Evolutionary conservation across 2,888 invertebrate genomes (phyloP).

Genomic region (Macrophya alboannulata): DNA sequence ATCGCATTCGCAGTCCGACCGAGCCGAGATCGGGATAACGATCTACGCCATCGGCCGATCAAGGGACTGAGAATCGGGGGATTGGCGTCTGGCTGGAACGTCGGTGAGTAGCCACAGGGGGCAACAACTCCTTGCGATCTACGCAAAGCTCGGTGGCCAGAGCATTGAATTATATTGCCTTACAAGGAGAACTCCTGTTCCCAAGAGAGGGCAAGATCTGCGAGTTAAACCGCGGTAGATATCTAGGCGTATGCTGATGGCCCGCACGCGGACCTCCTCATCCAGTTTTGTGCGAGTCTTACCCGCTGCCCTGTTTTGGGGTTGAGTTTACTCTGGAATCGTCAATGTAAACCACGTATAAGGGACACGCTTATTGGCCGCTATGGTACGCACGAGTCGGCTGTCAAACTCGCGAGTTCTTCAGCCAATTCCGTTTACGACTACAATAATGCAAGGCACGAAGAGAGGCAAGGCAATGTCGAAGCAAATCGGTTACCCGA

Average conservation of each 20-base stretch:
- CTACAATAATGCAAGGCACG: not conserved
- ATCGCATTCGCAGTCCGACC: conserved; percentile 58
- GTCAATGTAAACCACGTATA: conserved; percentile 22
- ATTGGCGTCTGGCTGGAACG: conserved; percentile 50
- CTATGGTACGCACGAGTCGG: conserved; percentile 19
- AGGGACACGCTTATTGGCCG: conserved; percentile 47
- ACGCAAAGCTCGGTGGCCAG: conserved; percentile 57
- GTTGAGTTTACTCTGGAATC: conserved; percentile 38
- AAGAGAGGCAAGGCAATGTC: not conserved
- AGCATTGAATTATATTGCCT: conserved; percentile 67
- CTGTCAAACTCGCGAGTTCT: conserved; percentile 31
- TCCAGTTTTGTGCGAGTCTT: conserved; percentile 13
- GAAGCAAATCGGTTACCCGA: conserved; percentile 1
- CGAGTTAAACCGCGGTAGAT: conserved; percentile 61
- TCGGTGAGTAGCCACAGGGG: conserved; percentile 30
- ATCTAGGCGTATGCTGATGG: conserved; percentile 70
- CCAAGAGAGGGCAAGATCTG: conserved; percentile 62
- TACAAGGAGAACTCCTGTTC: conserved; percentile 61
- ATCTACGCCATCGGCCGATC: conserved; percentile 59
- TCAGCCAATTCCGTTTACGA: conserved; percentile 37
- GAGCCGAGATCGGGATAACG: conserved; percentile 60
- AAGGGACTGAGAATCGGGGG: conserved; percentile 51
- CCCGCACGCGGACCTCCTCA: conserved; percentile 63
- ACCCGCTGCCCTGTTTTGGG: conserved; percentile 65
- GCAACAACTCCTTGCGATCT: conserved; percentile 58